phyloP scores from a whole-genome alignment of 2,797 vertebrate species.

The Macropodus opercularis region DNA sequence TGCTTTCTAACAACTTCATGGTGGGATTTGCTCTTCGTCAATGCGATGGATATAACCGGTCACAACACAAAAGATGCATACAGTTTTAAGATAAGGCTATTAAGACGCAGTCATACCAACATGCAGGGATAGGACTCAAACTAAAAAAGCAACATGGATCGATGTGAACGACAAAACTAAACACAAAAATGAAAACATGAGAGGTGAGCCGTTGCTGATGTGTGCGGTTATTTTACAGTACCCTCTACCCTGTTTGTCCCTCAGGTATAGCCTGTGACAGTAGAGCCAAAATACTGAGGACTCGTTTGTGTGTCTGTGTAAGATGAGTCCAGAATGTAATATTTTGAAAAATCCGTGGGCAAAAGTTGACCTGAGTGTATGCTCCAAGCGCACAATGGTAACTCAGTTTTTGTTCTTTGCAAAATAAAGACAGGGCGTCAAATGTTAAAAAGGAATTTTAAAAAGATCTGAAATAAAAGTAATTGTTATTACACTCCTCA shows the following conservation, averaged over 20 bases:
- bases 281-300: conserved; percentile 58
- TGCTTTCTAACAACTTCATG: conserved; percentile 41
- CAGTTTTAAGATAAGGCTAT: conserved; percentile 72
- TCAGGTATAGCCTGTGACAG: conserved; percentile 59
- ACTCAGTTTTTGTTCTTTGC: conserved; percentile 27
- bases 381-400: conserved; percentile 55
- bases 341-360: conserved; percentile 27
- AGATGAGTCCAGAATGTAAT: conserved; percentile 24
- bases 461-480: neutral
- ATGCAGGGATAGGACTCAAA: conserved; percentile 65
- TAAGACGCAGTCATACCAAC: conserved; percentile 64
- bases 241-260: conserved; percentile 79
- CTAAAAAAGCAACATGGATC: conserved; percentile 32
- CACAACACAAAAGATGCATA: conserved; percentile 57
- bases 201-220: conserved; percentile 72
- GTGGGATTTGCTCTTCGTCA: conserved; percentile 31
- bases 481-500: conserved; percentile 44
- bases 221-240: conserved; percentile 76
- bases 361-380: conserved; percentile 77
- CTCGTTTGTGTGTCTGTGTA: conserved; percentile 32
- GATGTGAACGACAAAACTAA: conserved; percentile 26
- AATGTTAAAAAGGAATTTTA: conserved; percentile 34
- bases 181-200: conserved; percentile 24
- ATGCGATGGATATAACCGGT: conserved; percentile 44
- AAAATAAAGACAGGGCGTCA: conserved; percentile 51